Base-by-base conservation (phyloP, 1,140 invertebrate species). In the Sycophaga agraensis region DNA sequence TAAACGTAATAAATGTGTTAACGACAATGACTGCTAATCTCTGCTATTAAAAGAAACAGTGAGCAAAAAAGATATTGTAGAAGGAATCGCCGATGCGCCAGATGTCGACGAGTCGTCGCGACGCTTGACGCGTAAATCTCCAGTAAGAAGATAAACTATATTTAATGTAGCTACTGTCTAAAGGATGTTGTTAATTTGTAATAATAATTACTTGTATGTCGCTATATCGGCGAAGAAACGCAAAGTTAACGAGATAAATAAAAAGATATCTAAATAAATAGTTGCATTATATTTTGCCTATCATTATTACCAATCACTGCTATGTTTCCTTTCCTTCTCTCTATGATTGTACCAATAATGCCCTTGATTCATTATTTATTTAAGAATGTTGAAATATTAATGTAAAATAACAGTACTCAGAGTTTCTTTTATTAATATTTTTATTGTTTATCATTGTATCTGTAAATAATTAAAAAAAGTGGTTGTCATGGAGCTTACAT, bases 131-230 rank as follows among this genome's bases (percentile, higher is more conserved):
- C 62, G 39, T 49, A 24, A 54, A 58, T 63, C 54, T 57, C 46
- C 54, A 56, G 51, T 63, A 63, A 63, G 31, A 63, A 53, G 17
- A 57, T 51, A 51, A 63, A 59, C 49, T 64, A 59, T 64, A 64
- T 54, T 54, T 59, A 64, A 59, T 54, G 56, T 62, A 64, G 64
- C 67, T 68, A 70, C 28, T 59, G 57, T 66, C 66, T 66, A 60
- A 70, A 68, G 66, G 65, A 69, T 64, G 63, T 72, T 74, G 68
- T 75, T 75, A 73, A 75, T 72, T 74, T 74, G 66, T 72, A 72
- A 71, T 70, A 72, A 73, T 67, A 63, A 57, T 57, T 28, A 57
- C 48, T 57, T 63, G 48, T 63, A 58, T 53, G 17, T 58, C 54
- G 53, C 51, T n/a, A 22, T 57, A 14, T 57, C 37, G n/a, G 35